Conservation (phyloP, 2,888 invertebrate species). For the Sesamia inferens region DNA sequence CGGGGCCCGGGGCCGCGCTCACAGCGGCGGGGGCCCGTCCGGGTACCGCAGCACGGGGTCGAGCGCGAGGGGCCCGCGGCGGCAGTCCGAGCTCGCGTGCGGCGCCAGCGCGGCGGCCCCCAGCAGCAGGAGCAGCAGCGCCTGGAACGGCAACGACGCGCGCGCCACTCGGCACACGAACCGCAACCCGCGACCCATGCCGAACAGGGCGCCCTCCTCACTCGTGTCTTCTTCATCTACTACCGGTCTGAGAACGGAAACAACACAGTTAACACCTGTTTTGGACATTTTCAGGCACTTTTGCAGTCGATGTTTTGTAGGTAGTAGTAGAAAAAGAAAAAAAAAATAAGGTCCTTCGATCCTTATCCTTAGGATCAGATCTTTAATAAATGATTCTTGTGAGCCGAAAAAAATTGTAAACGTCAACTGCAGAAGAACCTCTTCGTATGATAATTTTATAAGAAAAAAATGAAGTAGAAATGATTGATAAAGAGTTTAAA, state of each 20-base stretch:
- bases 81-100: conserved; percentile 95
- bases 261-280: not conserved
- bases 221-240: conserved; percentile 68
- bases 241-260: conserved; percentile 70
- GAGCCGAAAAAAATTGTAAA: not conserved
- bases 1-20: conserved; percentile 47
- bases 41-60: conserved; percentile 97
- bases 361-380: not conserved
- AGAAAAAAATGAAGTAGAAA: not conserved
- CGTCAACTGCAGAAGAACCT: conserved; percentile 13
- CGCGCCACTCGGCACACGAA: conserved; percentile 97
- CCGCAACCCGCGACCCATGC: conserved; percentile 93
- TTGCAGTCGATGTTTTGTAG: not conserved
- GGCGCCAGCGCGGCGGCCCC: conserved; percentile 98
- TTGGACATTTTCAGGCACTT: not conserved
- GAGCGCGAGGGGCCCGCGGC: conserved; percentile 93
- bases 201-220: conserved; percentile 75
- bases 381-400: not conserved
- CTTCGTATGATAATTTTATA: not conserved
- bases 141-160: conserved; percentile 98
- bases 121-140: conserved; percentile 96
- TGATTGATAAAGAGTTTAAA: not conserved
- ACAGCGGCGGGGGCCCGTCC: conserved; percentile 97
- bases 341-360: not conserved
- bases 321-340: too few relatives aligned